Conservation (phyloP, 2,113 vertebrate genomes). For the Phylloscopus trochilus region DNA sequence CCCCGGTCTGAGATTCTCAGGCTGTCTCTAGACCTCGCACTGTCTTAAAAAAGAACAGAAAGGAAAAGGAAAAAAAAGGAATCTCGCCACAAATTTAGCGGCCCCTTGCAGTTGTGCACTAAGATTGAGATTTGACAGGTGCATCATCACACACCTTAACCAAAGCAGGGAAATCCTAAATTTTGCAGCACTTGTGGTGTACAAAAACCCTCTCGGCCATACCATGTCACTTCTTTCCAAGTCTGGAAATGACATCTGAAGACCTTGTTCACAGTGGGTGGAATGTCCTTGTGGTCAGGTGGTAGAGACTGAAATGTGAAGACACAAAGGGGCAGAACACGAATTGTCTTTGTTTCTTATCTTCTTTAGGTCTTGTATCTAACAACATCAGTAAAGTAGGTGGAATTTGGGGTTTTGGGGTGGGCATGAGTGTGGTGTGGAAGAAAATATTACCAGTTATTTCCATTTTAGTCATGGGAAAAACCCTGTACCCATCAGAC, state of each 20-base stretch:
- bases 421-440: constrained; percentile 24
- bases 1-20: background rate
- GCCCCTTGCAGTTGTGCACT: background rate
- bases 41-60: background rate
- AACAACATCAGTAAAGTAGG: constrained; percentile 34
- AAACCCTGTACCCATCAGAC: background rate
- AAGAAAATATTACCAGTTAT: constrained; percentile 9
- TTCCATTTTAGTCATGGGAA: constrained; percentile 18
- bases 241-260: background rate
- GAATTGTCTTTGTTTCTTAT: background rate
- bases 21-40: background rate
- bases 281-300: background rate
- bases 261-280: background rate
- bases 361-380: constrained; percentile 48
- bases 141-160: background rate
- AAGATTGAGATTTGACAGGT: background rate
- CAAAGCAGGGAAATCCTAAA: background rate
- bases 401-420: background rate
- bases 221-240: background rate
- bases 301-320: constrained; percentile 14
- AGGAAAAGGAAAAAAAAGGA: background rate
- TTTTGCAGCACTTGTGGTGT: background rate
- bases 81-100: background rate
- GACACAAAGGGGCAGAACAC: background rate
- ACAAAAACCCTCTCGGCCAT: background rate